Evolutionary conservation across 2,113 vertebrate species (phyloP), one percentile per base, ranked within the genome.

Genomic region (Brienomyrus longianalis): DNA sequence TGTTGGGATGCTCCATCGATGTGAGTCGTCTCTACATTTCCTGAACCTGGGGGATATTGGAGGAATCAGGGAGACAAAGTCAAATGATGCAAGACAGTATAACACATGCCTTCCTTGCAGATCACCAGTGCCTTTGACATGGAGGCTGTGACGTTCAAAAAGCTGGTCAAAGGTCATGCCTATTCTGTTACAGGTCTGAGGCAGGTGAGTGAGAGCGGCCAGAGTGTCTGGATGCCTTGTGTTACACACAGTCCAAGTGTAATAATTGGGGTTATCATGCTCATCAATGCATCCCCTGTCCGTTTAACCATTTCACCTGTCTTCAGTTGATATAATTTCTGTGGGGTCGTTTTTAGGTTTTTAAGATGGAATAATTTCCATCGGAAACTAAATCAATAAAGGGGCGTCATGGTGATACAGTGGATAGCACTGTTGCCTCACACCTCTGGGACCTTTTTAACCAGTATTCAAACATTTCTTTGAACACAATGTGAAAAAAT

Each of bases 131-230:
- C 93, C 5, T 94, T 94, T 5, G 97, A 98, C 86, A 94, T 97
- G 93, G 97, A 99, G 92, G 96, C 98, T 0, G 90, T 98, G 90
- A 99, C 97, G 7, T 96, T 96, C 45, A 97, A 96, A 92, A 98
- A 97, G 94, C 95, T 99, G 92, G 98, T 99, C 87, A 98, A 96
- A 92, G 98, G 98, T 19, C 98, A 99, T 0, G 98, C 98, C 50
- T 99, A 99, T 92, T 97, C 97, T 0, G 96, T 98, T 39, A 98
- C 97, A 0, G 96, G 92, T 7, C 94, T 97, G 45, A 94, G 91
- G 91, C 94, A 97, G 0, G 97, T 98, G 90, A 96, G 96, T 93
- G 35, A 88, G 31, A 89, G 89, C 51, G 2, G 77, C 27, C n/a
- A 23, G 45, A 39, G 43, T 3, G 77, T 86, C 83, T 10, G 45